Evolutionary conservation across 1,140 invertebrate species (phyloP).

Genomic region (Ptiloglossa arizonensis): DNA sequence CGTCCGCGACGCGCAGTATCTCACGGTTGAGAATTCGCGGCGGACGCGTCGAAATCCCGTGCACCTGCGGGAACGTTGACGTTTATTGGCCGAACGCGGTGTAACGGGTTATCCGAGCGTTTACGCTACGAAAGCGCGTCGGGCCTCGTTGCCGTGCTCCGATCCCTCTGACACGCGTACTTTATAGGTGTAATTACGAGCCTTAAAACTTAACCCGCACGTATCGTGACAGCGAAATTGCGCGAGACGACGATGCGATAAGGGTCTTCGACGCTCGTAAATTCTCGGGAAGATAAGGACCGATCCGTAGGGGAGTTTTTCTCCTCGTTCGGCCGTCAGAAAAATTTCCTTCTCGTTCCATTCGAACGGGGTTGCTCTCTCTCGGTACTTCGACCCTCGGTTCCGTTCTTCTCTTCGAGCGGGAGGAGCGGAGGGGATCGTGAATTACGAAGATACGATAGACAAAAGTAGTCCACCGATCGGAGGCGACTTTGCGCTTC

Average conservation of each 20-base stretch:
- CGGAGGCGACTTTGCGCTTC: too few relatives aligned
- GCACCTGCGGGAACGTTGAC: slow-evolving; percentile 51
- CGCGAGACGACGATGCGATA: slow-evolving; percentile 44
- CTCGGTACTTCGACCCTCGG: too few relatives aligned
- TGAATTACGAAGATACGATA: too few relatives aligned
- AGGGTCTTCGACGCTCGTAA: slow-evolving; percentile 37
- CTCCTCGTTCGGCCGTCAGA: not conserved
- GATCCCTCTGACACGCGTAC: slow-evolving; percentile 36
- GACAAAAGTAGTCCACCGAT: too few relatives aligned
- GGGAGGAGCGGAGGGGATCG: too few relatives aligned
- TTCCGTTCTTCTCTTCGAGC: too few relatives aligned
- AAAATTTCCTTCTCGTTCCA: not conserved
- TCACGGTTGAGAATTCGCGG: slow-evolving; percentile 36
- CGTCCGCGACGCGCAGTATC: slow-evolving; percentile 7
- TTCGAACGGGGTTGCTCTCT: too few relatives aligned
- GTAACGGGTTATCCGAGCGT: slow-evolving; percentile 16
- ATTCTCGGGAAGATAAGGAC: slow-evolving; percentile 30
- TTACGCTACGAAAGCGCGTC: slow-evolving; percentile 35
- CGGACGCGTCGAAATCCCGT: slow-evolving; percentile 1
- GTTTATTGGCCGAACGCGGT: slow-evolving; percentile 55
- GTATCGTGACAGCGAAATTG: slow-evolving; percentile 58
- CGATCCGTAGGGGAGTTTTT: slow-evolving; percentile 4
- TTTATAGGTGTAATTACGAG: slow-evolving; percentile 62
- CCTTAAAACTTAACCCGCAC: slow-evolving; percentile 48
- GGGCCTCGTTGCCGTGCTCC: slow-evolving; percentile 1